Evolutionary conservation across 2,888 invertebrate species (phyloP).

Genomic region (Ornithoptera priamus): DNA sequence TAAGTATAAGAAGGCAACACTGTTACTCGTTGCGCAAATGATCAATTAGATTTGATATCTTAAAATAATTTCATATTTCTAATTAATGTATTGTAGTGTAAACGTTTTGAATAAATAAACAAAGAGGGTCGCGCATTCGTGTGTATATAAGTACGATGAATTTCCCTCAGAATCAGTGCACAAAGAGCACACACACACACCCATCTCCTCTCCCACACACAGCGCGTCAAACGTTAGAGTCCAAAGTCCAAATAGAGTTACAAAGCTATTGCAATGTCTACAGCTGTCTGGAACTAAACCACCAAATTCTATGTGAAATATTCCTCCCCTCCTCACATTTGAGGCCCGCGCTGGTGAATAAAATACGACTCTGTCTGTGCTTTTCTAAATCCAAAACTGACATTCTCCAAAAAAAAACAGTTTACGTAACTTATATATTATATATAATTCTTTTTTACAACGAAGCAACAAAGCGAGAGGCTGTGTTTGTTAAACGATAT

Average conservation of each 20-base stretch:
- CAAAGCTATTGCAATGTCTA: constrained; percentile 11
- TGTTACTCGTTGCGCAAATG: too few species aligned
- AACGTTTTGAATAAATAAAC: neutral
- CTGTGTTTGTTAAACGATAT: too few species aligned
- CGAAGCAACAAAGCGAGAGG: too few species aligned
- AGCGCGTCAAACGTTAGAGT: constrained; percentile 6
- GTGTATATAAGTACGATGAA: neutral
- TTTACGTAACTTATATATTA: too few species aligned
- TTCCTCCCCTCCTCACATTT: neutral
- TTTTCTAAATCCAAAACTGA: neutral
- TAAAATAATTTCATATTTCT: too few species aligned
- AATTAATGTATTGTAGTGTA: too few species aligned
- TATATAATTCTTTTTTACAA: too few species aligned
- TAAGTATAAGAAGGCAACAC: too few species aligned
- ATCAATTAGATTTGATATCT: too few species aligned
- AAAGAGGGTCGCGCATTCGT: neutral
- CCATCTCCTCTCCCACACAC: too few species aligned
- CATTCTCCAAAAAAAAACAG: too few species aligned
- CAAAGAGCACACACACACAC: too few species aligned
- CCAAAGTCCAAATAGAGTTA: constrained; percentile 8
- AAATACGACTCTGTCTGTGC: neutral
- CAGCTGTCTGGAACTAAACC: constrained; percentile 5
- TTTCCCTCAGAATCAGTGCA: neutral
- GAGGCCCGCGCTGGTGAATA: neutral
- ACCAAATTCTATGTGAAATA: constrained; percentile 7